Evolutionary conservation across 2,113 vertebrate genomes (phyloP).

Genomic region (Sprattus sprattus): DNA sequence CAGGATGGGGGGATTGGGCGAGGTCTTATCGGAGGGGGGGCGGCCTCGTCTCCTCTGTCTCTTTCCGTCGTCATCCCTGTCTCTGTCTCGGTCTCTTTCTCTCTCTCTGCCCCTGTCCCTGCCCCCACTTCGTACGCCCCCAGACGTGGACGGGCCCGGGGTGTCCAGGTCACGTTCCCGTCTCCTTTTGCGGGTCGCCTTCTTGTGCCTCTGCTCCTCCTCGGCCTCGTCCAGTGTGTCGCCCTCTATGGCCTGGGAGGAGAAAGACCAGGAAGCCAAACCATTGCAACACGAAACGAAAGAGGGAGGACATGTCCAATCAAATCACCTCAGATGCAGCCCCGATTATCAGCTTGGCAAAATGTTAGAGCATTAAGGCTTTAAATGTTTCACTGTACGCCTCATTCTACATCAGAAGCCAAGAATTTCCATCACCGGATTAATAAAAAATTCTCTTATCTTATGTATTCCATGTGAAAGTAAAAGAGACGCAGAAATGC

Average conservation of each 20-base stretch:
- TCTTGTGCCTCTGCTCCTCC: slow-evolving; percentile 93
- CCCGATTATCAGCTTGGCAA: too few relatives aligned
- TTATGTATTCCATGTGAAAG: too few relatives aligned
- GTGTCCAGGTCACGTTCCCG: slow-evolving; percentile 81
- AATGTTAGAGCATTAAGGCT: too few relatives aligned
- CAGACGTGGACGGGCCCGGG: slow-evolving; percentile 73
- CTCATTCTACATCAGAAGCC: not conserved
- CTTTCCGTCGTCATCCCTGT: slow-evolving; percentile 88
- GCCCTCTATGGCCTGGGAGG: slow-evolving; percentile 89
- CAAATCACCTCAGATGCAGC: not conserved
- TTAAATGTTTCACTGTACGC: not conserved
- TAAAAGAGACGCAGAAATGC: too few relatives aligned
- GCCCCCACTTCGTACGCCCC: slow-evolving; percentile 75
- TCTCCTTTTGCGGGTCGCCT: slow-evolving; percentile 89
- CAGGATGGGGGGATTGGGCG: slow-evolving; percentile 87
- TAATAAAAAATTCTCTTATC: too few relatives aligned
- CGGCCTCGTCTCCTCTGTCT: slow-evolving; percentile 90
- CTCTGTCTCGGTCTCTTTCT: slow-evolving; percentile 54
- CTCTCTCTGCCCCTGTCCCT: slow-evolving; percentile 40
- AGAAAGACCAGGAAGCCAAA: not conserved
- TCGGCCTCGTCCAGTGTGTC: slow-evolving; percentile 94
- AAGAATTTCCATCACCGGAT: too few relatives aligned
- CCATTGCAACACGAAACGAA: not conserved
- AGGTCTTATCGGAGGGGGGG: slow-evolving; percentile 89
- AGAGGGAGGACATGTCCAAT: not conserved